Evolutionary conservation across 2,797 vertebrate species (phyloP).

Genomic region (Caiman crocodilus): DNA sequence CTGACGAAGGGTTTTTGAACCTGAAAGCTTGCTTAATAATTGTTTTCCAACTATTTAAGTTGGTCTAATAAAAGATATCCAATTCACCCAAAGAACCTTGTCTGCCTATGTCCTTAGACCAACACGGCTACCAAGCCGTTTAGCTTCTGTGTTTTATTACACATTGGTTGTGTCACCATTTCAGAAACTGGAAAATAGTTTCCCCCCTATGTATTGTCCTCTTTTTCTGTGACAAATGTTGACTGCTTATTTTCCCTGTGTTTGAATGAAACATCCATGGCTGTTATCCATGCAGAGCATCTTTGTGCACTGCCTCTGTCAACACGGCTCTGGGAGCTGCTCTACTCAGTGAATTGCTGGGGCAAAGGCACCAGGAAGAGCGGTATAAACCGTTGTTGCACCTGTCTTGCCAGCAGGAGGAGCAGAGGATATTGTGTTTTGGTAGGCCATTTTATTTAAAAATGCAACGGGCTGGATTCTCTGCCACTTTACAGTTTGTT

Average conservation of each 20-base stretch:
- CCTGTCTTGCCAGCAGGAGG: neutral
- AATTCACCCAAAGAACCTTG: no score
- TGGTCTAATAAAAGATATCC: no score
- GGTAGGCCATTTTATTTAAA: neutral
- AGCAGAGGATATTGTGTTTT: neutral
- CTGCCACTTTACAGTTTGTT: neutral
- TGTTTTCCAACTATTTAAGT: no score
- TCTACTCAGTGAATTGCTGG: neutral
- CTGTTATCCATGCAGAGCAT: neutral
- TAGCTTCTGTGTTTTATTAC: neutral
- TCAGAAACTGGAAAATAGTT: neutral
- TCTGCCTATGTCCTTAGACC: no score
- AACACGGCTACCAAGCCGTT: no score
- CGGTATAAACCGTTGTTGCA: neutral
- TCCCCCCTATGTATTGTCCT: accelerated
- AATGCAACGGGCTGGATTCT: neutral
- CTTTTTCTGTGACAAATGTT: neutral
- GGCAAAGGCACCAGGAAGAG: neutral
- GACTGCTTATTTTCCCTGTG: neutral
- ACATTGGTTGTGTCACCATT: neutral
- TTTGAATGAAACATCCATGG: accelerated
- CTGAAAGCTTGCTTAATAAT: no score
- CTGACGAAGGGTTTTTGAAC: no score
- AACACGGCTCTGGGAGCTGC: neutral
- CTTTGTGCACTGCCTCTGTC: neutral